A percentile compares a stretch with the other conserved stretches of the same genome.
Evolutionary conservation across 2,888 invertebrate species (phyloP).

Genomic region (Aphelenchoides bicaudatus): DNA sequence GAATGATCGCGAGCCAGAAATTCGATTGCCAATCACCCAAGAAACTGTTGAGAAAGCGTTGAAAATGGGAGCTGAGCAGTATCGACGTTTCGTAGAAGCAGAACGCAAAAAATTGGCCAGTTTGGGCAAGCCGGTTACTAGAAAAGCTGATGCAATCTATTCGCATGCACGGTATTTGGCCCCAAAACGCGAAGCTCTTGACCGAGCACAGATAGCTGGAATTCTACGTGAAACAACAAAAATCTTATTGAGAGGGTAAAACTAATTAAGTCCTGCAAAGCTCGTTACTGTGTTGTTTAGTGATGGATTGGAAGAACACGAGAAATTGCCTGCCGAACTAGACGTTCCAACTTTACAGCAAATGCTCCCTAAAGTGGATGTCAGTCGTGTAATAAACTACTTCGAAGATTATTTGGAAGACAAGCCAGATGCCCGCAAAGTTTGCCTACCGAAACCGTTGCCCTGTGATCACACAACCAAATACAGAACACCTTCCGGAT

Average conservation of each 20-base stretch:
- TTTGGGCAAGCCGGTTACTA: constrained; percentile 22
- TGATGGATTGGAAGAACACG: constrained; percentile 45
- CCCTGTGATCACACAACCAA: constrained; percentile 60
- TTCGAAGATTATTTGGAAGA: constrained; percentile 45
- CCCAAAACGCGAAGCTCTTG: constrained; percentile 57
- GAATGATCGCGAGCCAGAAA: constrained; percentile 52
- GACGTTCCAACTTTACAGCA: constrained; percentile 51
- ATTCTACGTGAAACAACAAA: constrained; percentile 57
- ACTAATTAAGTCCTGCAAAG: background rate
- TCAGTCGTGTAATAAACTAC: constrained; percentile 53
- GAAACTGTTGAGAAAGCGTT: constrained; percentile 57
- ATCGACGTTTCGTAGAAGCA: constrained; percentile 43
- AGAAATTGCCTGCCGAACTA: constrained; percentile 50
- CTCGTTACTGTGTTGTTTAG: constrained; percentile 28
- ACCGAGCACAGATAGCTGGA: constrained; percentile 53
- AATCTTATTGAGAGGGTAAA: constrained; percentile 54
- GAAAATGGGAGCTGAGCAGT: constrained; percentile 52
- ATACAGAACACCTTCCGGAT: constrained; percentile 77
- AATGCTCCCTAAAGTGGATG: constrained; percentile 55
- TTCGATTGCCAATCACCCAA: constrained; percentile 52
- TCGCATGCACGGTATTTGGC: constrained; percentile 55
- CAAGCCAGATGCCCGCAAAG: constrained; percentile 20
- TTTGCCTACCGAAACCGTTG: constrained; percentile 56
- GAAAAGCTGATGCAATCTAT: constrained; percentile 39
- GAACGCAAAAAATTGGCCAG: constrained; percentile 30